Conservation (phyloP, 35 echinoderm and acorn worm species). For the Hemicentrotus pulcherrimus region DNA sequence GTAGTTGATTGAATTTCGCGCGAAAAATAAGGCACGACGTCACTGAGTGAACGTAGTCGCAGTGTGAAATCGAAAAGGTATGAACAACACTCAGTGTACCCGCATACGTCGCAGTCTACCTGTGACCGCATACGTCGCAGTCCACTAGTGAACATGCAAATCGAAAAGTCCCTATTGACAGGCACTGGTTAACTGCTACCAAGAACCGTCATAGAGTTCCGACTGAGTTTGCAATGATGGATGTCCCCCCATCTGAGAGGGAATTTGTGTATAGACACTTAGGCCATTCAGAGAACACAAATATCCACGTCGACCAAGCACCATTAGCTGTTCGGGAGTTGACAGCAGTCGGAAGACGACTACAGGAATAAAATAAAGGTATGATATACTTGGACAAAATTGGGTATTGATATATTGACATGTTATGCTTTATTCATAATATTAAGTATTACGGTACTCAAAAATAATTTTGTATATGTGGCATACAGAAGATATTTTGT, state of each 20-base stretch:
- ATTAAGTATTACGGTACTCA: too few species aligned
- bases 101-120: not conserved
- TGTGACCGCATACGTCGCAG: not conserved
- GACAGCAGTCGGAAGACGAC: not conserved
- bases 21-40: too few species aligned
- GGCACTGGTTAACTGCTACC: constrained; percentile 32
- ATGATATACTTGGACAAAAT: not conserved
- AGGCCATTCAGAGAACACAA: constrained; percentile 66
- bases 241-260: not conserved
- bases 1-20: not conserved
- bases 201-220: constrained; percentile 40
- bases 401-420: too few species aligned
- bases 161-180: not conserved
- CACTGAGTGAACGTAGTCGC: not conserved
- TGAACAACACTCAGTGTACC: not conserved
- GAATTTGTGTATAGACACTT: constrained; percentile 68
- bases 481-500: too few species aligned
- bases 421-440: too few species aligned
- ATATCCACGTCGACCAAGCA: constrained; percentile 61
- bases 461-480: too few species aligned
- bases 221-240: constrained; percentile 16
- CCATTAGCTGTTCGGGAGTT: constrained; percentile 47
- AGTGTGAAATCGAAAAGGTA: constrained; percentile 28
- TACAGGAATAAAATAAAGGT: not conserved
- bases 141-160: constrained; percentile 8